Conservation (phyloP, 2,797 vertebrate genomes). For the Acomys russatus region DNA sequence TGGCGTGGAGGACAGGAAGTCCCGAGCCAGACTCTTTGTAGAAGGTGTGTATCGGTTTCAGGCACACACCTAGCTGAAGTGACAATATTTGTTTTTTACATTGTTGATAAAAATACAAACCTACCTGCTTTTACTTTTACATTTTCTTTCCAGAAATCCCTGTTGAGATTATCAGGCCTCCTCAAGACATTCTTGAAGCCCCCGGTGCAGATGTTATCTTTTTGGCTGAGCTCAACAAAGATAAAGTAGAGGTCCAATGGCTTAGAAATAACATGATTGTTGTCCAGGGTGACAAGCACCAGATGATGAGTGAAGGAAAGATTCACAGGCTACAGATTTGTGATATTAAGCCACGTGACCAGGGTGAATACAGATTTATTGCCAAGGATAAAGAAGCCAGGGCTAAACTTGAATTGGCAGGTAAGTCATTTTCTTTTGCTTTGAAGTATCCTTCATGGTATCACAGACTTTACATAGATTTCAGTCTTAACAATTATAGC, state of each 20-base stretch:
- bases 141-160: constrained; percentile 92
- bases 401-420: constrained; percentile 98
- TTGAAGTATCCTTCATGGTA: constrained; percentile 38
- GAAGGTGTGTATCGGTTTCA: constrained; percentile 91
- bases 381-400: constrained; percentile 98
- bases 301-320: constrained; percentile 99
- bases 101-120: constrained; percentile 8
- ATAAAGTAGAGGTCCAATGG: constrained; percentile 98
- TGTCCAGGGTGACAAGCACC: constrained; percentile 98
- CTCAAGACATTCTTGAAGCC: constrained; percentile 94
- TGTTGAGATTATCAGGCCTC: constrained; percentile 97
- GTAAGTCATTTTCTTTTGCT: constrained; percentile 88
- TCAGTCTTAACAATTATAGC: constrained; percentile 17
- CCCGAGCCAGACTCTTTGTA: constrained; percentile 97
- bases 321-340: constrained; percentile 97
- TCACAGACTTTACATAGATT: constrained; percentile 16
- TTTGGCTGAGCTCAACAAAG: constrained; percentile 97
- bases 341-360: constrained; percentile 96
- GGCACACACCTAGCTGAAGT: constrained; percentile 48
- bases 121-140: constrained; percentile 64
- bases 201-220: constrained; percentile 96
- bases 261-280: constrained; percentile 98
- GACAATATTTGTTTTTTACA: constrained; percentile 16
- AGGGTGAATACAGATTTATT: constrained; percentile 97
- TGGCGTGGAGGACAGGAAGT: constrained; percentile 97